A percentile compares a stretch with the other conserved stretches of the same genome.
Conservation (phyloP, 2,797 vertebrate genomes). For the Takifugu rubripes region DNA sequence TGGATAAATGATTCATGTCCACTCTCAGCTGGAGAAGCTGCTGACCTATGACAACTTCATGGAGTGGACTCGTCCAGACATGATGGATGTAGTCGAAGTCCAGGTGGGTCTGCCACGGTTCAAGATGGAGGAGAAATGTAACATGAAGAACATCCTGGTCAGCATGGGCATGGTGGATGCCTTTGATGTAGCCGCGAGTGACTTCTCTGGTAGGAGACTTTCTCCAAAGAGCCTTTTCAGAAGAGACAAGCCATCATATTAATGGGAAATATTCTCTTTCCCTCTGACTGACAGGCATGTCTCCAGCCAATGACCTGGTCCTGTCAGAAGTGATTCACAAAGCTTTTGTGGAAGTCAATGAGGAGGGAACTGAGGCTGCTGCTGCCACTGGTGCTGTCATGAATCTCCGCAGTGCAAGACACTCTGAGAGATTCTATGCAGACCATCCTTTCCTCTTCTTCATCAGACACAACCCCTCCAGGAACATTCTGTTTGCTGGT, state of each 20-base stretch:
- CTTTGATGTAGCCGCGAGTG: conserved; percentile 62
- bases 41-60: conserved; percentile 81
- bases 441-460: conserved; percentile 93
- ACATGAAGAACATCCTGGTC: conserved; percentile 76
- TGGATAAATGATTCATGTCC: not conserved
- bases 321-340: conserved; percentile 88
- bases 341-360: conserved; percentile 86
- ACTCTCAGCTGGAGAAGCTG: conserved; percentile 78
- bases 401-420: conserved; percentile 43
- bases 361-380: conserved; percentile 89
- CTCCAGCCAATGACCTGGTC: conserved; percentile 67
- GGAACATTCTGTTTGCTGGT: conserved; percentile 83
- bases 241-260: no score
- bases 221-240: not conserved
- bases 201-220: conserved; percentile 78
- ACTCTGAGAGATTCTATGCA: conserved; percentile 60
- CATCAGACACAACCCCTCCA: conserved; percentile 79
- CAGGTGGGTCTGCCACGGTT: conserved; percentile 81
- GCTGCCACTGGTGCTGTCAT: conserved; percentile 73
- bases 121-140: conserved; percentile 82
- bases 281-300: conserved; percentile 72
- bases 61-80: conserved; percentile 81
- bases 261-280: not conserved
- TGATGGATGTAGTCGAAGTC: conserved; percentile 74
- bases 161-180: conserved; percentile 87